Base-by-base conservation (phyloP, 1,140 invertebrate species). In the Elysia chlorotica region DNA sequence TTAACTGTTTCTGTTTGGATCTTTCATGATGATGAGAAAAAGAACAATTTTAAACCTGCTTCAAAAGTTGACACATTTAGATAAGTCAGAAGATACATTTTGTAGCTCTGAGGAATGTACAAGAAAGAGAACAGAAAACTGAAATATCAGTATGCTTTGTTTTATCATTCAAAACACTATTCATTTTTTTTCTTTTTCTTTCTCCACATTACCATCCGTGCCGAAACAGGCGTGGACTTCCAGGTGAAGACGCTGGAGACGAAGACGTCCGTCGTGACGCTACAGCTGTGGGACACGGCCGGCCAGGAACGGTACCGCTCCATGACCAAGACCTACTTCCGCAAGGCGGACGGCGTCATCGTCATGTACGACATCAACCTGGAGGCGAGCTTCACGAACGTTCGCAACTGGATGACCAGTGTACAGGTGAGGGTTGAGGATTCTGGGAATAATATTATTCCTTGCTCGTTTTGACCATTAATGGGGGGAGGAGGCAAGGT, bases 271-370 rank as follows among this genome's bases (percentile, higher is more conserved):
- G 70, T 86, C 0, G 86, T 91, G 28, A 89, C 89, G 2, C 79
- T 91, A 14, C 91, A 91, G 77, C 77, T 91, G 0, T 91, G 90
- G 90, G 90, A 91, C 75, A 91, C 90, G 28, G 90, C 91, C 14
- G 90, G 90, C 1, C 89, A 91, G 77, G 90, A 91, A 81, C 84
- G 89, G 87, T 93, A 92, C 83, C 88, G 92, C 33, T 91, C 90
- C 59, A 90, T 93, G 48, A 92, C 92, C 1, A 91, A 91, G 78
- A 90, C 91, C 67, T 93, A 93, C 81, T 93, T 92, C 83, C 86
- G 92, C 4, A 89, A 92, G 81, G 91, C 92, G 14, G 92, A 93
- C 82, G 92, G 91, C 25, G 90, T 93, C 1, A 86, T 93, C 69
- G 78, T 93, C 6, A 87, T 93, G 82, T 93, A 92, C 83, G 92